Evolutionary conservation across 2,888 invertebrate species (phyloP).

Genomic region (Drosophila infuscata): DNA sequence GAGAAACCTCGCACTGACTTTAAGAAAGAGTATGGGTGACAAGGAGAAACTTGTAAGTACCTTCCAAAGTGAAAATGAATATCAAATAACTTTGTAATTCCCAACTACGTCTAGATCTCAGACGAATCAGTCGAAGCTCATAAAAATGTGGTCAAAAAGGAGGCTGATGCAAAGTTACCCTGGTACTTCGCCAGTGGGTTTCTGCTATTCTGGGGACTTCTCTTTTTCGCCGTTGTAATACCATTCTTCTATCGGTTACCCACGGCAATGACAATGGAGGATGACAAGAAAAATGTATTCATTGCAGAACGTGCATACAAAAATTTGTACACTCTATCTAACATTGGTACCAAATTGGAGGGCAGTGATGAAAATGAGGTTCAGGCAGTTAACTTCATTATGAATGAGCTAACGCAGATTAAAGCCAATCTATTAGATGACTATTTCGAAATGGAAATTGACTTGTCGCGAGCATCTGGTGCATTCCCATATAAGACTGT

Average conservation of each 20-base stretch:
- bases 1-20: not conserved
- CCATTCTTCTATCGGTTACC: slow-evolving; percentile 65
- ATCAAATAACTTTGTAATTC: not conserved
- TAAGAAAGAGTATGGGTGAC: not conserved
- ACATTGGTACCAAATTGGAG: slow-evolving; percentile 70
- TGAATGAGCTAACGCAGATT: slow-evolving; percentile 67
- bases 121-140: slow-evolving; percentile 26
- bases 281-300: slow-evolving; percentile 16
- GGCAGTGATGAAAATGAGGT: slow-evolving; percentile 91
- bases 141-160: not conserved
- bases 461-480: slow-evolving; percentile 78
- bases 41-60: slow-evolving; percentile 26
- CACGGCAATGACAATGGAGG: slow-evolving; percentile 33
- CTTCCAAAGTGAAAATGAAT: slow-evolving; percentile 4
- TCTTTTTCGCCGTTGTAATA: slow-evolving; percentile 64
- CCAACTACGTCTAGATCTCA: slow-evolving; percentile 15
- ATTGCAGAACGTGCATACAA: slow-evolving; percentile 40
- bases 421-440: slow-evolving; percentile 64
- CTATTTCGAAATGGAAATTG: slow-evolving; percentile 75
- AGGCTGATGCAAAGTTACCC: slow-evolving; percentile 36
- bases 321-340: slow-evolving; percentile 19
- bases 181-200: slow-evolving; percentile 66
- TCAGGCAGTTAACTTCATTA: slow-evolving; percentile 86
- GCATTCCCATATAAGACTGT: slow-evolving; percentile 59
- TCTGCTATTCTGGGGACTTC: slow-evolving; percentile 59